Conservation (phyloP, 2,113 vertebrate genomes). For the Tupaia chinensis region DNA sequence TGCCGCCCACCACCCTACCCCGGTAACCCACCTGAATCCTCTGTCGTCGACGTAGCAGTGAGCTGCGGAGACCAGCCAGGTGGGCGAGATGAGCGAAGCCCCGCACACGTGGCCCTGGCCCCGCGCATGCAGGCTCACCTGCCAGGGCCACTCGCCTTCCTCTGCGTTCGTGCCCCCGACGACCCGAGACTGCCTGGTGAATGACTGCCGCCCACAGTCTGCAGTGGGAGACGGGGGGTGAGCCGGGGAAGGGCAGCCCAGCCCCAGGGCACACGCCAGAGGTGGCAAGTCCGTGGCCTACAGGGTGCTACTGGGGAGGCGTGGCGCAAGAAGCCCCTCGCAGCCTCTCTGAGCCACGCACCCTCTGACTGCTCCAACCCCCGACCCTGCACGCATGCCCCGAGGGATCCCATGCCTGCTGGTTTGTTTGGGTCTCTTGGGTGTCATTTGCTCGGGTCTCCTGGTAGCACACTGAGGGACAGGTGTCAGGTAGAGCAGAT, state of each 20-base stretch:
- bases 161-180: constrained; percentile 93
- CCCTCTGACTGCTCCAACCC: rapidly evolving
- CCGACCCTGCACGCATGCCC: neutral
- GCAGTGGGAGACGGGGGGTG: neutral
- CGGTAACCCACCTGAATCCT: constrained; percentile 85
- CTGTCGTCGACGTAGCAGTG: constrained; percentile 92
- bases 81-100: constrained; percentile 90
- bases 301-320: neutral
- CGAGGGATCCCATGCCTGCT: neutral
- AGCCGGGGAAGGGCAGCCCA: neutral
- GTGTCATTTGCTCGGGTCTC: neutral
- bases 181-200: constrained; percentile 89
- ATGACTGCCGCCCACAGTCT: constrained; percentile 93
- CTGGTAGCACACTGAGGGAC: neutral
- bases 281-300: rapidly evolving
- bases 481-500: neutral
- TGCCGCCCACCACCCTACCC: neutral
- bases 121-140: constrained; percentile 94
- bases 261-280: rapidly evolving
- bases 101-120: constrained; percentile 92
- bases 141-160: constrained; percentile 95
- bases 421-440: neutral
- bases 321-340: neutral
- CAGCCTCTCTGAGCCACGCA: neutral
- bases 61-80: constrained; percentile 95